Conservation (phyloP, 2,888 invertebrate species). For the Microctonus aethiopoides region DNA sequence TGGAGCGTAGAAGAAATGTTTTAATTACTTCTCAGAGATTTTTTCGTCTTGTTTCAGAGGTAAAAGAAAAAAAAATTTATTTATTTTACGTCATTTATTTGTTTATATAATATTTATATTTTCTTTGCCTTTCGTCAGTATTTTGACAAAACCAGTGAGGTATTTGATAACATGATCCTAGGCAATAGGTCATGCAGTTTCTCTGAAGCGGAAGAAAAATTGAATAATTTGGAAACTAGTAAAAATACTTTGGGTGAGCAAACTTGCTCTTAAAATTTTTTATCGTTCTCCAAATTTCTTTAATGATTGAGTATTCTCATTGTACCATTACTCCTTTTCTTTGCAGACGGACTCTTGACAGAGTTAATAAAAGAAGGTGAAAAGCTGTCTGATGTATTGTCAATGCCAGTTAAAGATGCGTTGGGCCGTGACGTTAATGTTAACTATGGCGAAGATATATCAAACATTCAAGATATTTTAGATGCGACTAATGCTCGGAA, state of each 20-base stretch:
- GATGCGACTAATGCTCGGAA: conserved; percentile 77
- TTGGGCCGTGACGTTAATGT: conserved; percentile 77
- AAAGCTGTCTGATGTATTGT: conserved; percentile 80
- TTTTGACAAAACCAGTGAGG: conserved; percentile 75
- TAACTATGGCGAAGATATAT: conserved; percentile 78
- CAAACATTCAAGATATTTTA: conserved; percentile 77
- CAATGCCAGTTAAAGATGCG: conserved; percentile 83
- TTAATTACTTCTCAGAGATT: conserved; percentile 81
- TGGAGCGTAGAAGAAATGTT: conserved; percentile 79
- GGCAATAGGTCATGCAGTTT: conserved; percentile 72
- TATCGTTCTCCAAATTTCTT: neutral
- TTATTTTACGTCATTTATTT: neutral
- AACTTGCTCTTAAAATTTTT: neutral
- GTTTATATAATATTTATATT: neutral
- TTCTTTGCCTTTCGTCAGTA: conserved; percentile 67
- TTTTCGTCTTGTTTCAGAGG: conserved; percentile 80
- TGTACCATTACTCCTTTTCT: neutral
- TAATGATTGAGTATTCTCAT: neutral
- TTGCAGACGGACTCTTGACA: conserved; percentile 73
- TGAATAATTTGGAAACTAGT: conserved; percentile 73
- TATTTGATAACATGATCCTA: conserved; percentile 76
- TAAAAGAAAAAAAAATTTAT: conserved; percentile 49
- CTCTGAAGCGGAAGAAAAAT: conserved; percentile 70
- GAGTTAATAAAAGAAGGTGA: conserved; percentile 81
- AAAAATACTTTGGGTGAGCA: conserved; percentile 73